Percentiles rank a stretch among this genome's conserved stretches.
These are phyloP conservation scores for Thaumatotibia leucotreta DNA, from an alignment of 1,140 invertebrate species.

Conservation along the genomic window DNA sequence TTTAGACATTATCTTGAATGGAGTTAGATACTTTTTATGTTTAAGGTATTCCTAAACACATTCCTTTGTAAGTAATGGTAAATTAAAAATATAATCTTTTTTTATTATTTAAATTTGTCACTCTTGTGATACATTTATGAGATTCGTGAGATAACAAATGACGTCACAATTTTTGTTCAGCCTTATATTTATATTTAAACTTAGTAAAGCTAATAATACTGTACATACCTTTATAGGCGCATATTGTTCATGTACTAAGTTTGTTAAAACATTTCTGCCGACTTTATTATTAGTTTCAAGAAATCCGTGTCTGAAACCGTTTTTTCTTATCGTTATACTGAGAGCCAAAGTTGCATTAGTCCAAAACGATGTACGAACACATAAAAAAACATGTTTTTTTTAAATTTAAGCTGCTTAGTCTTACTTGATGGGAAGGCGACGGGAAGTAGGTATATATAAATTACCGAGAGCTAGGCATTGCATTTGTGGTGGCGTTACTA, in stretches of 20 bases:
- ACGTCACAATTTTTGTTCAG: constrained; percentile 2
- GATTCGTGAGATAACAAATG: not conserved
- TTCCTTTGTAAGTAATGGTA: too few species aligned
- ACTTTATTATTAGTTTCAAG: not conserved
- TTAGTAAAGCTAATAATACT: constrained; percentile 75
- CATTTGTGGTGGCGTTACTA: too few species aligned
- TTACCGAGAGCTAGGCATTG: too few species aligned
- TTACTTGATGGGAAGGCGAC: too few species aligned
- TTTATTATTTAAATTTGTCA: too few species aligned
- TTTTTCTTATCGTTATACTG: not conserved
- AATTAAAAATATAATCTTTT: too few species aligned
- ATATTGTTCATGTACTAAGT: constrained; percentile 22
- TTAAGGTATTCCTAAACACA: too few species aligned
- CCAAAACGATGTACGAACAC: too few species aligned
- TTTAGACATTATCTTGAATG: not conserved
- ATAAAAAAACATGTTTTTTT: too few species aligned
- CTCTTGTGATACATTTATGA: not conserved
- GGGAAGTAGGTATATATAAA: too few species aligned
- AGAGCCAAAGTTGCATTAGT: too few species aligned
- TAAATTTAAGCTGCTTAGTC: too few species aligned
- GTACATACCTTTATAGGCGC: constrained; percentile 66
- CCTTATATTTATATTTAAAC: constrained; percentile 40
- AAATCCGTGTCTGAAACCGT: constrained; percentile 20
- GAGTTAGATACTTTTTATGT: not conserved
- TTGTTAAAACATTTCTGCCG: not conserved